These are phyloP conservation scores for Helobdella robusta DNA, from an alignment of 2,888 invertebrate species.

Conservation along the genomic window DNA sequence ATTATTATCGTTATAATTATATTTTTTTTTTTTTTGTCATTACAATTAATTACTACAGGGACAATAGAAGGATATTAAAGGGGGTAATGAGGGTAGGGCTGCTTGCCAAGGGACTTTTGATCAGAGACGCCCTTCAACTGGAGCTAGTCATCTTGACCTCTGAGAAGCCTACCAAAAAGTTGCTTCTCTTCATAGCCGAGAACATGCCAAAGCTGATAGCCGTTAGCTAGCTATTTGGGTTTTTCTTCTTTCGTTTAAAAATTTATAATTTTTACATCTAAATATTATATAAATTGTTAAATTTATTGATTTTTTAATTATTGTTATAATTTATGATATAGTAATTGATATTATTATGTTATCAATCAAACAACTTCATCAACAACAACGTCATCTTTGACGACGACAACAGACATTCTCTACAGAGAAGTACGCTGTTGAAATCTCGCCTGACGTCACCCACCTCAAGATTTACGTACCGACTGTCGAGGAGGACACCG, in stretches of 20 bases:
- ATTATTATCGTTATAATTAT: neutral
- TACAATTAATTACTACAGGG: neutral
- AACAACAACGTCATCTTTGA: too few species aligned
- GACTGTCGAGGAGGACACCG: too few species aligned
- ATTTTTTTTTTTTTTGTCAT: neutral
- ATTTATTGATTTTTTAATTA: too few species aligned
- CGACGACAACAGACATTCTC: slow-evolving; percentile 1
- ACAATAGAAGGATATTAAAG: slow-evolving; percentile 4
- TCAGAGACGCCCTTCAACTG: slow-evolving; percentile 19
- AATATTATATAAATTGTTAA: too few species aligned
- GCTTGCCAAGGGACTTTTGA: slow-evolving; percentile 29
- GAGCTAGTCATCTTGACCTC: slow-evolving; percentile 25
- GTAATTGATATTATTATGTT: neutral
- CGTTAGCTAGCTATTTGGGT: neutral
- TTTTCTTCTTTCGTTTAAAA: neutral
- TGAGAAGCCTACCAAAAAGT: slow-evolving; percentile 17
- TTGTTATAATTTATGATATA: neutral
- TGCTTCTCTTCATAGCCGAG: slow-evolving; percentile 11
- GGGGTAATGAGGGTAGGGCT: slow-evolving; percentile 27
- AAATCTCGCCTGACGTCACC: neutral
- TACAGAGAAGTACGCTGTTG: neutral
- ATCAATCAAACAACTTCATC: neutral
- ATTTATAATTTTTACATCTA: neutral
- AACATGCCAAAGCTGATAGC: slow-evolving; percentile 20
- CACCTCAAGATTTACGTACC: slow-evolving; percentile 4